Conservation (phyloP, 2,888 invertebrate genomes). For the Ormyrus thymus region DNA sequence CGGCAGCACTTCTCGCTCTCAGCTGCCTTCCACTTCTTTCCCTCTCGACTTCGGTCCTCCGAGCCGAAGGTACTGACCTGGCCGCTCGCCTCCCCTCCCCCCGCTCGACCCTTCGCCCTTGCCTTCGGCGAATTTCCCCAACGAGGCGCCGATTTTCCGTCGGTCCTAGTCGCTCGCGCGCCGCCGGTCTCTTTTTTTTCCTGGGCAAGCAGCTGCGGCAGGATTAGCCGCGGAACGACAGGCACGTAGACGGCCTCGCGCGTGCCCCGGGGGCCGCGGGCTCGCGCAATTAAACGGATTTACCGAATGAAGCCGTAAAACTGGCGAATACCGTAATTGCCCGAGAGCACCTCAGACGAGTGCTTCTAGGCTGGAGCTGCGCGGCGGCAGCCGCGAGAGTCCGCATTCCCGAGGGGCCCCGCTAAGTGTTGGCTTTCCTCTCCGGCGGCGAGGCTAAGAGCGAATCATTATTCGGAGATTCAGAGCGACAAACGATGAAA, state of each 20-base stretch:
- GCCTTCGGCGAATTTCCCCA: constrained; percentile 3
- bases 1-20: constrained; percentile 8
- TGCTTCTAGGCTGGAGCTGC: not conserved
- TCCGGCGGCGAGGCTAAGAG: not conserved
- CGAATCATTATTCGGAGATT: not conserved
- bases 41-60: constrained; percentile 6
- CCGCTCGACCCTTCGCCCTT: constrained; percentile 28
- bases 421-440: not conserved
- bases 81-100: not conserved
- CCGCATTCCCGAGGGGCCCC: not conserved
- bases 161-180: not conserved
- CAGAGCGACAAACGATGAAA: not conserved
- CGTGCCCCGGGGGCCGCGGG: no score
- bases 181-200: not conserved
- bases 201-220: not conserved
- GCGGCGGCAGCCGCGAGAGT: not conserved
- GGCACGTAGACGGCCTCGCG: no score
- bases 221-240: not conserved
- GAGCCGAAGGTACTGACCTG: not conserved
- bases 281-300: constrained; percentile 24
- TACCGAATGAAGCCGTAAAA: constrained; percentile 25
- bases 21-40: constrained; percentile 1
- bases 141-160: not conserved
- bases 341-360: constrained; percentile 11
- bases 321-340: constrained; percentile 15